phyloP scores from a whole-genome alignment of 1,140 invertebrate genomes.

The Tetragnatha versicolor region DNA sequence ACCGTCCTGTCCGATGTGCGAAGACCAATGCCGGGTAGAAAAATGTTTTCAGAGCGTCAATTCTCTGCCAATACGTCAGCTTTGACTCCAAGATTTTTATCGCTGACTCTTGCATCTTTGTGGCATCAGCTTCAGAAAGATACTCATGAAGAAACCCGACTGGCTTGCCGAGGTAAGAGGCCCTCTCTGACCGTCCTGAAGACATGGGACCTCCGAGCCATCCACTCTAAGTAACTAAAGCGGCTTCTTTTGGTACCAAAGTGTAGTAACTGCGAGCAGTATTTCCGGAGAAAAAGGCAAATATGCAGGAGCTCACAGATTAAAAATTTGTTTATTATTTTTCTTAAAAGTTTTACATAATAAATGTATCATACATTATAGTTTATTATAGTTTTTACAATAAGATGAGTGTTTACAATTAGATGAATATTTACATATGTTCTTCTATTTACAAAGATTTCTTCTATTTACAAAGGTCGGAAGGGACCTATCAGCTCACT shows the following conservation, averaged over 20 bases:
- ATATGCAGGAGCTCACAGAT: too few relatives aligned
- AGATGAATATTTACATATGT: too few relatives aligned
- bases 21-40: not conserved
- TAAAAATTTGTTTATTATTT: too few relatives aligned
- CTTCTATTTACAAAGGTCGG: too few relatives aligned
- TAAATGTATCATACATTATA: too few relatives aligned
- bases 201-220: rapidly evolving
- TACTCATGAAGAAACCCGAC: not conserved
- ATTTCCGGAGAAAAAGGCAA: not conserved
- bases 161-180: not conserved
- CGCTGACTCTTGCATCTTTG: not conserved
- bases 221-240: not conserved
- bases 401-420: too few relatives aligned
- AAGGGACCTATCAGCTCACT: too few relatives aligned
- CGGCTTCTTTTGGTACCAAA: too few relatives aligned
- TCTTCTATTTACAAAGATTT: too few relatives aligned
- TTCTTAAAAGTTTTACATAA: too few relatives aligned
- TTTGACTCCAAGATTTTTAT: not conserved
- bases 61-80: not conserved
- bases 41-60: not conserved
- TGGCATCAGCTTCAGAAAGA: not conserved
- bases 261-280: not conserved
- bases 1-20: not conserved
- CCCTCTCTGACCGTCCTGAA: not conserved
- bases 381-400: too few relatives aligned